Evolutionary conservation across 30 jellyfish, hydroid and myxozoan genomes (phyloP), one percentile per base, ranked within the genome.

Genomic region (Pelagia noctiluca): DNA sequence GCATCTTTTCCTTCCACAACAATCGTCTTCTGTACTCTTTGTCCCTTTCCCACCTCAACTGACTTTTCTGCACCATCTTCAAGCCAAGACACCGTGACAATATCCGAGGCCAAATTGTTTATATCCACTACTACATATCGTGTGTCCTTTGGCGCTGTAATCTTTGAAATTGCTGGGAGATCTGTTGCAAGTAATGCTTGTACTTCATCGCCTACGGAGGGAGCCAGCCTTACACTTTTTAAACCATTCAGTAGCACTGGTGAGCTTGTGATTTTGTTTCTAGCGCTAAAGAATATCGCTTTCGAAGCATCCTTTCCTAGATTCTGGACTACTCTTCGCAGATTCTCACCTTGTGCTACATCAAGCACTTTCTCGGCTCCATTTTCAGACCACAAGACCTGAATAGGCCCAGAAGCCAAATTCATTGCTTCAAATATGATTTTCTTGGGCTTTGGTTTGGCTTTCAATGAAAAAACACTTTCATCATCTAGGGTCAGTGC

Each of bases 381-480:
- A n/a, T 69, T 62, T 35, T 80, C 91, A 25, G 18, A 24, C 91
- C 91, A 80, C 31, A 52, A 80, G 2, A 67, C 61, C 10, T n/a
- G 31, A 33, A 25, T 48, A 24, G 80, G 54, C 23, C 80, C 80
- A 67, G 31, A 19, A 4, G 53, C 80, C 26, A 24, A 26, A 34
- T 67, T 67, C 11, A 13, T 67, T 38, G 35, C 19, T 28, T 16
- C 32, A 33, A 67, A n/a, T n/a, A n/a, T n/a, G n/a, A n/a, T n/a
- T n/a, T n/a, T n/a, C n/a, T n/a, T n/a, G n/a, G n/a, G n/a, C n/a
- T n/a, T n/a, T n/a, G n/a, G n/a, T n/a, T n/a, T n/a, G n/a, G n/a
- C n/a, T n/a, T n/a, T n/a, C n/a, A n/a, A n/a, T n/a, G n/a, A n/a
- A n/a, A n/a, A n/a, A n/a, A n/a, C n/a, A n/a, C n/a, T n/a, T n/a